Conservation (phyloP, 2,113 vertebrate species). For the Microtus pennsylvanicus region DNA sequence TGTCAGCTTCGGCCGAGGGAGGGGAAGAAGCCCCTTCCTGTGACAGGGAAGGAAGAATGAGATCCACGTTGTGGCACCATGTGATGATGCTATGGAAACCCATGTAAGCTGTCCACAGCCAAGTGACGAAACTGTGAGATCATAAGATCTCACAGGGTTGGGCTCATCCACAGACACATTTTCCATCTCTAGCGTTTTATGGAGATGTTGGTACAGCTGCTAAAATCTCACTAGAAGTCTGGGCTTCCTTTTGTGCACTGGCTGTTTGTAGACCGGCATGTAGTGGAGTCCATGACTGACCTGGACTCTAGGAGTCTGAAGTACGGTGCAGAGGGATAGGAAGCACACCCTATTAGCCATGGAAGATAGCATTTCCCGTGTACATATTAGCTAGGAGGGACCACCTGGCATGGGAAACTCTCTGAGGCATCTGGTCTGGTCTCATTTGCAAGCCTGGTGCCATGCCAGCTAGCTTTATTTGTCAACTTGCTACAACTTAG, state of each 20-base stretch:
- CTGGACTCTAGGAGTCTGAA: not conserved
- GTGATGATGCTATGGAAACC: not conserved
- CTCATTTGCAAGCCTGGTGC: not conserved
- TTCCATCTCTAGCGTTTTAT: not conserved
- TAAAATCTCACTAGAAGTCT: not conserved
- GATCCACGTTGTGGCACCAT: not conserved
- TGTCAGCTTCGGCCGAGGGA: not conserved
- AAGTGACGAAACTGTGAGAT: not conserved
- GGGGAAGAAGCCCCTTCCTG: not conserved
- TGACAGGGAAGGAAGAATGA: not conserved
- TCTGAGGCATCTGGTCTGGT: not conserved
- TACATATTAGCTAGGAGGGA: not conserved
- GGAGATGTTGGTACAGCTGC: not conserved
- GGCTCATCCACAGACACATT: too few relatives aligned
- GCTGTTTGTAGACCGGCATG: not conserved
- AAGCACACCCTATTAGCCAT: not conserved
- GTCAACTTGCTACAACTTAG: not conserved
- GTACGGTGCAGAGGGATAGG: not conserved
- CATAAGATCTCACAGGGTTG: not conserved
- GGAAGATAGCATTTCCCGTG: not conserved
- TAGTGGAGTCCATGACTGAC: not conserved
- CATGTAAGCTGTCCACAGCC: not conserved
- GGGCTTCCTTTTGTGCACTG: not conserved
- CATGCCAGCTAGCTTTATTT: not conserved
- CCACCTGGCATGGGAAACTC: too few relatives aligned